A percentile compares a stretch with the other conserved stretches of the same genome.
phyloP scores from a whole-genome alignment of 2,113 vertebrate genomes.

The Halichoeres trimaculatus region DNA sequence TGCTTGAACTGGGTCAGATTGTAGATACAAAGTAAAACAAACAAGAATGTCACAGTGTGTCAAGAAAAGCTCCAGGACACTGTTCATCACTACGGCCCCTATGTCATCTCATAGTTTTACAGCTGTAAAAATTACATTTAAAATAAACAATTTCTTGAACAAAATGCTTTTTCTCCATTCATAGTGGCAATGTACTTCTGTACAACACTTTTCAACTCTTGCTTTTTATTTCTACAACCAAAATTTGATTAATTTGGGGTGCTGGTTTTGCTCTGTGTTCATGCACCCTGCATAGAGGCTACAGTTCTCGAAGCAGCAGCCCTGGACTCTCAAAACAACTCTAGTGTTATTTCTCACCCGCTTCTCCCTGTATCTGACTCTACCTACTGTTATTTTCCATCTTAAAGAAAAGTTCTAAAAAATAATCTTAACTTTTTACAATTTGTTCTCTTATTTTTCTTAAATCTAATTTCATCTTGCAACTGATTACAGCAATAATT shows the following conservation, averaged over 20 bases:
- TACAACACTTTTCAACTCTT: not conserved
- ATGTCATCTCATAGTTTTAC: not conserved
- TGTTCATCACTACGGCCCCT: not conserved
- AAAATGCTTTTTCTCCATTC: not conserved
- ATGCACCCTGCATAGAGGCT: too few relatives aligned
- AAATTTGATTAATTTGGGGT: too few relatives aligned
- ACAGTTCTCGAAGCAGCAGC: too few relatives aligned
- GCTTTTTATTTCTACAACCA: too few relatives aligned
- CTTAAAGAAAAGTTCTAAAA: too few relatives aligned
- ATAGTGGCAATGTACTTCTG: not conserved
- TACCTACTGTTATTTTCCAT: too few relatives aligned
- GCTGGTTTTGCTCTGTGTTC: too few relatives aligned
- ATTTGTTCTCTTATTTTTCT: not conserved
- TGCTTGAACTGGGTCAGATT: not conserved
- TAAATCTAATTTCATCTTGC: not conserved
- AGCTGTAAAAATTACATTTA: not conserved
- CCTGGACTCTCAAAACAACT: too few relatives aligned
- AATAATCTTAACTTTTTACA: too few relatives aligned
- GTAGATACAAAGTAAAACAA: slow-evolving; percentile 9
- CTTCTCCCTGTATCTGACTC: too few relatives aligned
- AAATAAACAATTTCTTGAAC: not conserved
- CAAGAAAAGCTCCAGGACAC: not conserved
- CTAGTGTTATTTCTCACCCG: too few relatives aligned
- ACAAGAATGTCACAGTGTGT: not conserved
- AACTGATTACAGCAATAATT: not conserved